Base-by-base conservation (phyloP, 2,888 invertebrate genomes). In the Drosophila flavopinicola region DNA sequence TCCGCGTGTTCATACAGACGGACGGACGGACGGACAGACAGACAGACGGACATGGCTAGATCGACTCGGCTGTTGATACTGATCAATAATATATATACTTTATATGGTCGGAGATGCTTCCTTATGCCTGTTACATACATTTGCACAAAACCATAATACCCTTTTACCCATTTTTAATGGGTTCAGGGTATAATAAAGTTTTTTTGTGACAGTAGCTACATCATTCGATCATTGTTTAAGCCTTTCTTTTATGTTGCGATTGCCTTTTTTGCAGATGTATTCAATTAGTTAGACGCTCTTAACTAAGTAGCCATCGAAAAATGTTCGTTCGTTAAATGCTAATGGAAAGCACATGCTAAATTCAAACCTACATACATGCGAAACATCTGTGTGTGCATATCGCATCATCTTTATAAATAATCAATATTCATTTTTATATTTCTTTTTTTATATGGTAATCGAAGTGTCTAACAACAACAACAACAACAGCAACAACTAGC, bases 371-470 rank as follows among this genome's bases (percentile, higher is more conserved):
- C 6, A n/a, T 29, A 30, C 6, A 27, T 33, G 27, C 32, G 29
- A 47, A 13, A 29, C 20, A 27, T 35, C 11, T 49, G 52, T 65
- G 29, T 56, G 41, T 42, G 13, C 23, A 39, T 47, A 45, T 58
- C 60, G 42, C 80, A 63, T 66, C 75, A 77, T 68, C 71, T 63
- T 75, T 78, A 74, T 78, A 69, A 75, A 75, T 75, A 71, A 78
- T 58, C 66, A 75, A 75, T 75, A 71, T 54, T 75, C 53, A 64
- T 58, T 58, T 69, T 20, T 4, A 20, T 20, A 3, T 30, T 17
- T 24, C 44, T 60, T 61, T 53, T 64, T 70, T 70, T 75, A 57
- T 75, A 64, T 75, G 53, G 71, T 64, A 75, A 64, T 71, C 70
- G 75, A 71, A 58, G 33, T 58, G 51, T 33, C 67, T 42, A 17